Base-by-base conservation (phyloP, 2,797 vertebrate genomes). In the Ctenopoma multispine region DNA sequence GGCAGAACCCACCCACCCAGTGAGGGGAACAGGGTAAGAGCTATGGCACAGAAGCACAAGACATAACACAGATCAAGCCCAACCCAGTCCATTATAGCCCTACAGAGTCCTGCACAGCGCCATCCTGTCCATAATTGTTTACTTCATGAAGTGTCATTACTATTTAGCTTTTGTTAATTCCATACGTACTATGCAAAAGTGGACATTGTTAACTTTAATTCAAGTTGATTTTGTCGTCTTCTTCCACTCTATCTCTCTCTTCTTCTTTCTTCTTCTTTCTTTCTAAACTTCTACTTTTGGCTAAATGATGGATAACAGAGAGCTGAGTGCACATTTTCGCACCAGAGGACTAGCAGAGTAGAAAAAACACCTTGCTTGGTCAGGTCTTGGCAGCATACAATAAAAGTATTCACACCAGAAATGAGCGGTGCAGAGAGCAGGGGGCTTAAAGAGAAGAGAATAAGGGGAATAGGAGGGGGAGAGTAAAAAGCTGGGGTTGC, bases 321-420 rank as follows among this genome's bases (percentile, higher is more conserved):
- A 51, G 58, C 58, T 56, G 49, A 69, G 61, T 70, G 40, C 14
- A 36, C 73, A 63, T 65, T 85, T 83, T 77, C 69, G 72, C 72
- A 73, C 79, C 55, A 67, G 51, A 74, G 70, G 58, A 67, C 54
- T 79, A 34, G 66, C 38, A 50, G 69, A 47, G 72, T 62, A 34
- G 71, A 80, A 60, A 69, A 75, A 63, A 72, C 40, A 46, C 59
- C 71, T 77, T 71, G 83, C 78, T 77, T 75, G 75, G 84, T 90
- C 81, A 82, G 79, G 60, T 62, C 81, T 83, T 92, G 91, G 91
- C 92, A 92, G 88, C 72, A 71, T 78, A 94, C 92, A 94, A 90
- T 93, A 85, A 88, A 84, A 86, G 87, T 80, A 92, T 94, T 94
- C 93, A 94, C 84, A 87, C 75, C 74, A 80, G 85, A 71, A 84